Conservation (phyloP, 2,888 invertebrate genomes). For the Drosophila meridionalis region DNA sequence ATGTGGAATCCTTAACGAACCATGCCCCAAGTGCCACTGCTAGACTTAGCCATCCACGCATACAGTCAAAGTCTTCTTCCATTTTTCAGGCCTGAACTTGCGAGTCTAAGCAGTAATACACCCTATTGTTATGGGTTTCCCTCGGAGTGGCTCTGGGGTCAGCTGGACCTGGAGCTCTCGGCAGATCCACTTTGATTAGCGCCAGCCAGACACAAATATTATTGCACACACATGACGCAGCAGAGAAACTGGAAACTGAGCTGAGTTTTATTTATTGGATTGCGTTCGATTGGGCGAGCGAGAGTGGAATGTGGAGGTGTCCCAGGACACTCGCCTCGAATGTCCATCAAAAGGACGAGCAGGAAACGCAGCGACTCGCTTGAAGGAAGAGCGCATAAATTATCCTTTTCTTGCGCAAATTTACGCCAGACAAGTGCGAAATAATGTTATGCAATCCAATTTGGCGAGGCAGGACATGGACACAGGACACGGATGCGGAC, state of each 20-base stretch:
- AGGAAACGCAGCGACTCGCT: constrained; percentile 33
- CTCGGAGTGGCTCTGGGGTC: constrained; percentile 18
- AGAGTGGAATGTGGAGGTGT: constrained; percentile 26
- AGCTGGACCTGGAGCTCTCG: neutral
- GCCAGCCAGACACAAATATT: constrained; percentile 68
- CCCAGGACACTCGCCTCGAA: constrained; percentile 64
- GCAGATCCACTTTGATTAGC: constrained; percentile 38
- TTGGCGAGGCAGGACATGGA: constrained; percentile 49
- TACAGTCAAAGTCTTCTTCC: neutral
- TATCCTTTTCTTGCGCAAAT: constrained; percentile 76
- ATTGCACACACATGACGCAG: constrained; percentile 59
- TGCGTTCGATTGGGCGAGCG: constrained; percentile 42
- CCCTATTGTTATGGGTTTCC: neutral
- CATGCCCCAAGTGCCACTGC: neutral
- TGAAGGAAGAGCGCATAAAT: constrained; percentile 69
- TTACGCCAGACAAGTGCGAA: constrained; percentile 76
- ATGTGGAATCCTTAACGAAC: neutral
- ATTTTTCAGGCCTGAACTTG: constrained; percentile 10
- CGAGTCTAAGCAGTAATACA: neutral
- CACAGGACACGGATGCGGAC: constrained; percentile 25
- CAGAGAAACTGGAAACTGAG: constrained; percentile 4
- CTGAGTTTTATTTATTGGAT: constrained; percentile 72
- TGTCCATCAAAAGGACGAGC: constrained; percentile 71
- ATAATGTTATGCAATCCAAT: constrained; percentile 80
- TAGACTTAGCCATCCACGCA: neutral